Evolutionary conservation across 1,140 invertebrate genomes (phyloP).

Genomic region (Nomia melanderi): DNA sequence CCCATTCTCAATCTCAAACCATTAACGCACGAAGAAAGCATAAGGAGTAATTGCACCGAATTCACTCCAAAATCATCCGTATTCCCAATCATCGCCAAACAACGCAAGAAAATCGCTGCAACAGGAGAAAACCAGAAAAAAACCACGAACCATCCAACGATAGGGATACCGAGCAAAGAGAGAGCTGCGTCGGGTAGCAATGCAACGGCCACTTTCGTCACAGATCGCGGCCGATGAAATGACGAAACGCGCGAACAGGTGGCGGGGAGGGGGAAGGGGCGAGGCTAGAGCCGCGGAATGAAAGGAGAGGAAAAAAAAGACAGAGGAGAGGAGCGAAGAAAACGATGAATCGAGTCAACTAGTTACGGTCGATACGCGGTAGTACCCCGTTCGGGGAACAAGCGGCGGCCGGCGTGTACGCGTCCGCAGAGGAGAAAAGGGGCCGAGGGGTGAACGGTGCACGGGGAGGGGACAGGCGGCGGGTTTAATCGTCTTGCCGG

Average conservation of each 20-base stretch:
- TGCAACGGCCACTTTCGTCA: constrained; percentile 54
- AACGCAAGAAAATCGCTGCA: background rate
- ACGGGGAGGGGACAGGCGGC: constrained; percentile 25
- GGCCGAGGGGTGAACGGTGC: constrained; percentile 10
- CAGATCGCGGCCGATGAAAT: constrained; percentile 53
- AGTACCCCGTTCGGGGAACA: constrained; percentile 32
- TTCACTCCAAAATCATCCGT: too few species aligned
- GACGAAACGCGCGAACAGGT: constrained; percentile 42
- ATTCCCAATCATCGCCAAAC: background rate
- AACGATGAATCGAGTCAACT: constrained; percentile 60
- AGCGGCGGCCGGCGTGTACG: background rate
- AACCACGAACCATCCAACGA: constrained; percentile 18
- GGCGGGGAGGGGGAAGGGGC: background rate
- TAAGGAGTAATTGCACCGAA: too few species aligned
- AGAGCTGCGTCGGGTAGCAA: constrained; percentile 4
- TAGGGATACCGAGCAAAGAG: background rate
- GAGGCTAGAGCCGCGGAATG: background rate
- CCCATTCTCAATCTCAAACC: too few species aligned
- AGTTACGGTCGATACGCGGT: constrained; percentile 54
- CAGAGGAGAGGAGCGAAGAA: constrained; percentile 23
- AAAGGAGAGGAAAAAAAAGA: constrained; percentile 5
- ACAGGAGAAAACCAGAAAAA: background rate
- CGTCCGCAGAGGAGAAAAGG: background rate
- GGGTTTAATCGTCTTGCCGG: constrained; percentile 60
- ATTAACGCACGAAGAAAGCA: too few species aligned